Conservation (phyloP, 2,797 vertebrate genomes). For the Dendrocincla fuliginosa region DNA sequence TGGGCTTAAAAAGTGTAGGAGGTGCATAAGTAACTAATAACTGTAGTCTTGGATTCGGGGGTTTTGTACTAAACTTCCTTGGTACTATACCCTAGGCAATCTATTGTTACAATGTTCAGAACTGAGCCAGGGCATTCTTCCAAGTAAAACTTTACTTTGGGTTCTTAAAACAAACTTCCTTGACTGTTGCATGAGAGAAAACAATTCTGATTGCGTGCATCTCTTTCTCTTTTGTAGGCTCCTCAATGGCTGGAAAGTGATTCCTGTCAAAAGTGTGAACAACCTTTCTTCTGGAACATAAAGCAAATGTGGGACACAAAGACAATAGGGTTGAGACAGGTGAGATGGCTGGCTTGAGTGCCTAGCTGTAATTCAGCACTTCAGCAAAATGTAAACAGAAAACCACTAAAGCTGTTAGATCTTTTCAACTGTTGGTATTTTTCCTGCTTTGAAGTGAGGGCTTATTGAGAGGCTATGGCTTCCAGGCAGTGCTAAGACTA, state of each 20-base stretch:
- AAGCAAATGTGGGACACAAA: slow-evolving; percentile 96
- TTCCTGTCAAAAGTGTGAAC: slow-evolving; percentile 88
- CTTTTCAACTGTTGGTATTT: not conserved
- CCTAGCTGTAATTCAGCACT: not conserved
- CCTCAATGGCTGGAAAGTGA: slow-evolving; percentile 89
- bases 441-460: not conserved
- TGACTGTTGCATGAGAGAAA: not conserved
- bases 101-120: not conserved
- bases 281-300: slow-evolving; percentile 91
- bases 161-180: not conserved
- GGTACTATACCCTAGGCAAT: not conserved
- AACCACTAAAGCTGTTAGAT: not conserved
- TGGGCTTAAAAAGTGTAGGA: not conserved
- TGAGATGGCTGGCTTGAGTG: slow-evolving; percentile 53
- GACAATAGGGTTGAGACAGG: slow-evolving; percentile 93
- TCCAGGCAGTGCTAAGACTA: not conserved
- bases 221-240: slow-evolving; percentile 73
- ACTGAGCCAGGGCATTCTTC: not conserved
- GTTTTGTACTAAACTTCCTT: not conserved
- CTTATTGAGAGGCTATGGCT: not conserved
- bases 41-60: not conserved
- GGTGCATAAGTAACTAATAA: not conserved
- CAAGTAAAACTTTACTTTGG: not conserved
- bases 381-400: not conserved
- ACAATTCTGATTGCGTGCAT: not conserved